Percentiles rank a stretch among this genome's conserved stretches.
phyloP scores from a whole-genome alignment of 1,140 invertebrate species.

The Euschistus heros region DNA sequence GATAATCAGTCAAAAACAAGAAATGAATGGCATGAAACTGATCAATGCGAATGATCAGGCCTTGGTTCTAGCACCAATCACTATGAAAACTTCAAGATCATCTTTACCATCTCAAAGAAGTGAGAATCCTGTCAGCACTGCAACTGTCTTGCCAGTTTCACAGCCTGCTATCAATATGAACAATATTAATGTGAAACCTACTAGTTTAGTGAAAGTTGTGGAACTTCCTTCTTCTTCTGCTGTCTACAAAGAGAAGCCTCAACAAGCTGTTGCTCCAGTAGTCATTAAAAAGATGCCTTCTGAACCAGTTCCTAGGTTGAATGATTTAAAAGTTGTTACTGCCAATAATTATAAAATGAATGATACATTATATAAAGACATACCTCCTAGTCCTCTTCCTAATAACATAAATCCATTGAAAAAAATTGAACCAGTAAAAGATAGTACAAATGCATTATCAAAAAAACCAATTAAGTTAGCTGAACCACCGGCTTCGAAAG shows the following conservation, averaged over 20 bases:
- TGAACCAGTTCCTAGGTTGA: neutral
- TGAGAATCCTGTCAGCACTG: neutral
- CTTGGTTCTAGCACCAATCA: slow-evolving; percentile 7
- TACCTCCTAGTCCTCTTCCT: neutral
- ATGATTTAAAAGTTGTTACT: neutral
- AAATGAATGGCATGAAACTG: slow-evolving; percentile 22
- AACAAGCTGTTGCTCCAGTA: slow-evolving; percentile 25
- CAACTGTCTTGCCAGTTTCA: neutral
- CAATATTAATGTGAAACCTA: neutral
- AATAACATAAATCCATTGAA: neutral
- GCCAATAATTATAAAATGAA: neutral
- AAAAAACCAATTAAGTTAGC: neutral
- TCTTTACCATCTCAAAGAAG: neutral
- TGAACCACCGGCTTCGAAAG: neutral
- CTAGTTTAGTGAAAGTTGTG: slow-evolving; percentile 19
- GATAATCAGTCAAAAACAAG: slow-evolving; percentile 22
- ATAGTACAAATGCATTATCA: neutral
- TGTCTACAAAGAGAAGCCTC: slow-evolving; percentile 24
- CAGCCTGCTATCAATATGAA: neutral
- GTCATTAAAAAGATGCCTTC: slow-evolving; percentile 21
- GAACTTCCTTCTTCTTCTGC: slow-evolving; percentile 22
- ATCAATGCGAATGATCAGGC: slow-evolving; percentile 22
- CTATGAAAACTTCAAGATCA: neutral
- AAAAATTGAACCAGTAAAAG: neutral
- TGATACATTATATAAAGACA: neutral